Percentiles rank a stretch among this genome's conserved stretches.
These are phyloP conservation scores for Amphiprion ocellaris DNA, from an alignment of 2,113 vertebrate species.

Conservation along the genomic window DNA sequence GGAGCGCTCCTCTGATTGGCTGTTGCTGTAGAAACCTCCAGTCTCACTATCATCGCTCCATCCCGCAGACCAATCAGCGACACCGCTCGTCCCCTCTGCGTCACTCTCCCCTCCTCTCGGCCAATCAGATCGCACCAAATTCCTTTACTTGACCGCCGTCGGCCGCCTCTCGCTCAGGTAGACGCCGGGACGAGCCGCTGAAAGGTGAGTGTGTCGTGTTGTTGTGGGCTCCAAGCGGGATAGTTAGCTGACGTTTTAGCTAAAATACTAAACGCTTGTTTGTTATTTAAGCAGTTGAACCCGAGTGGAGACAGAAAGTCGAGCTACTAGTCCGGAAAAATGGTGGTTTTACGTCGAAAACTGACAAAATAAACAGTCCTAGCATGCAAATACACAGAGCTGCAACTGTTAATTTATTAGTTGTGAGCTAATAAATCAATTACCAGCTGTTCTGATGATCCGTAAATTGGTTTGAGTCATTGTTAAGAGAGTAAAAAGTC, in stretches of 20 bases:
- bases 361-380: too few species aligned
- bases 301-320: background rate
- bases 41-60: slow-evolving; percentile 88
- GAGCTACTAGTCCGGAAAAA: background rate
- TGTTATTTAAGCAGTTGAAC: background rate
- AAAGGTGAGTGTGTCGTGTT: slow-evolving; percentile 56
- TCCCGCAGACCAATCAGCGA: slow-evolving; percentile 76
- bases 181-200: slow-evolving; percentile 41
- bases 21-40: slow-evolving; percentile 51
- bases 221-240: accelerated
- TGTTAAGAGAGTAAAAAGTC: too few species aligned
- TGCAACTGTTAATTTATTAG: too few species aligned
- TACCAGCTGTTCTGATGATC: too few species aligned
- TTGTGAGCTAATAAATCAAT: too few species aligned
- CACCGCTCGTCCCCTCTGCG: slow-evolving; percentile 35
- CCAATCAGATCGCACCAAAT: slow-evolving; percentile 71
- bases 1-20: slow-evolving; percentile 73
- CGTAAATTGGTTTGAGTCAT: too few species aligned
- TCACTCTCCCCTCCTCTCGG: slow-evolving; percentile 61
- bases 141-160: slow-evolving; percentile 60
- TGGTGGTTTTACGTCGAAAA: too few species aligned
- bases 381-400: too few species aligned
- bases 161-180: slow-evolving; percentile 67
- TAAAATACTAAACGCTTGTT: accelerated
- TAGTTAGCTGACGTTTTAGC: background rate